Percentiles rank a stretch among this genome's conserved stretches.
These are phyloP conservation scores for Sphinx pinastri DNA, from an alignment of 2,888 invertebrate species.

Conservation along the genomic window DNA sequence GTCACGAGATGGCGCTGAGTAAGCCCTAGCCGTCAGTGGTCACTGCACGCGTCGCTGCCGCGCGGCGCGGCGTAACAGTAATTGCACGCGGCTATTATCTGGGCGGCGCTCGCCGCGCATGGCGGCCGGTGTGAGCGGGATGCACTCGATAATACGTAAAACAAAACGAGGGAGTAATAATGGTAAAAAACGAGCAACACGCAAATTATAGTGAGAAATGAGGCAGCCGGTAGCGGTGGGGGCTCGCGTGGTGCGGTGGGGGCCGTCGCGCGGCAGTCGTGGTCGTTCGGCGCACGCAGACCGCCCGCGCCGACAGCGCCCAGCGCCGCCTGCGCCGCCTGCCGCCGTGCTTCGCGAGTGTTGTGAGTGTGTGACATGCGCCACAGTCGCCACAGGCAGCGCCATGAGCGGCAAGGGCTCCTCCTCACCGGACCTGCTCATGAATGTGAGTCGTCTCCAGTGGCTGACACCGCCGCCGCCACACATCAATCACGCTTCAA, in stretches of 20 bases:
- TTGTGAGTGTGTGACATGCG: constrained; percentile 78
- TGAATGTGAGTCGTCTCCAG: constrained; percentile 76
- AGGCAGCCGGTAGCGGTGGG: constrained; percentile 84
- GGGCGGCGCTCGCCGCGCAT: constrained; percentile 81
- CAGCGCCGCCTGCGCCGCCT: constrained; percentile 37
- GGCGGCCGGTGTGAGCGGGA: constrained; percentile 84
- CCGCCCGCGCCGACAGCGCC: constrained; percentile 76
- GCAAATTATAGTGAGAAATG: constrained; percentile 85
- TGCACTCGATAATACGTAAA: constrained; percentile 84
- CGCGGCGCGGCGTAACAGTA: constrained; percentile 61
- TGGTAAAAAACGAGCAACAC: constrained; percentile 84
- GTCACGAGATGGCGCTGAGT: constrained; percentile 73
- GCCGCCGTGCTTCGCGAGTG: constrained; percentile 68
- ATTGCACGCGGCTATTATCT: constrained; percentile 81
- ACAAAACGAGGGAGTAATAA: constrained; percentile 84
- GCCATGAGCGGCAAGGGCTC: constrained; percentile 80
- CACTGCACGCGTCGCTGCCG: constrained; percentile 46
- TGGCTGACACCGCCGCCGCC: neutral
- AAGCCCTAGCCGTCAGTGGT: constrained; percentile 45
- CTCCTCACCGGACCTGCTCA: constrained; percentile 82
- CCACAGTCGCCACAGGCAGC: constrained; percentile 61
- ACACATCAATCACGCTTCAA: constrained; percentile 34
- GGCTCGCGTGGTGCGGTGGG: constrained; percentile 67
- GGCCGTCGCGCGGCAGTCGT: constrained; percentile 75
- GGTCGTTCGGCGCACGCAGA: constrained; percentile 74